Conservation (phyloP, 2,888 invertebrate species). For the Isotomurus palustris region DNA sequence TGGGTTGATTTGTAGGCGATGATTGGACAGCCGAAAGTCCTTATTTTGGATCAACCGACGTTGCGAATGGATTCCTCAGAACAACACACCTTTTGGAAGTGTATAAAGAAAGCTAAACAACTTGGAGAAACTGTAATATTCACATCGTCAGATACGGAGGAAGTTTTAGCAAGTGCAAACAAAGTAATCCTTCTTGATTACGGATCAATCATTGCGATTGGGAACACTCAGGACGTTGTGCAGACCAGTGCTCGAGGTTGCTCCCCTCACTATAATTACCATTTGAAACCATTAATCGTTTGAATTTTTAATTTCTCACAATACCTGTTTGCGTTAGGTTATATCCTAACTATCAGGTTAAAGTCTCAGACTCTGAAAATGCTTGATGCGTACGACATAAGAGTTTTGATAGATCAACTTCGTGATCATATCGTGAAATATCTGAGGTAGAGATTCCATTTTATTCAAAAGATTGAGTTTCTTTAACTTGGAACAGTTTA, state of each 20-base stretch:
- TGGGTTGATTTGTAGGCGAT: conserved; percentile 3
- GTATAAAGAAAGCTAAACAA: conserved; percentile 8
- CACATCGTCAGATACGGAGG: conserved; percentile 23
- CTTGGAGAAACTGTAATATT: conserved; percentile 26
- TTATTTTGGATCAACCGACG: conserved; percentile 32
- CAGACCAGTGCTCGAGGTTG: conserved; percentile 24
- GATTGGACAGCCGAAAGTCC: conserved; percentile 19
- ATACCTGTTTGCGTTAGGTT: conserved; percentile 14
- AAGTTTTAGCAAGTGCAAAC: conserved; percentile 16
- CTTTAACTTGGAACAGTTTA: too few species aligned
- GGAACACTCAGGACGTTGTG: conserved; percentile 20
- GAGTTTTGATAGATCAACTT: conserved; percentile 21
- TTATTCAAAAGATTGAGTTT: too few species aligned
- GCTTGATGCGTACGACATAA: conserved; percentile 17
- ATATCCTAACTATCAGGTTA: conserved; percentile 18
- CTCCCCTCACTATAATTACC: not conserved
- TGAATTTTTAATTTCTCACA: not conserved
- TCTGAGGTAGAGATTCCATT: conserved; percentile 18
- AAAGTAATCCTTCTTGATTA: conserved; percentile 29
- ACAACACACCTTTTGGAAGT: conserved; percentile 32
- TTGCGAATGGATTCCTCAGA: conserved; percentile 19
- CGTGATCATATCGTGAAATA: conserved; percentile 29
- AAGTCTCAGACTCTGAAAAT: conserved; percentile 6
- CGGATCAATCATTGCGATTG: conserved; percentile 23
- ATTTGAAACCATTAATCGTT: not conserved